phyloP scores from a whole-genome alignment of 2,888 invertebrate species.

The Sinelater perroti region DNA sequence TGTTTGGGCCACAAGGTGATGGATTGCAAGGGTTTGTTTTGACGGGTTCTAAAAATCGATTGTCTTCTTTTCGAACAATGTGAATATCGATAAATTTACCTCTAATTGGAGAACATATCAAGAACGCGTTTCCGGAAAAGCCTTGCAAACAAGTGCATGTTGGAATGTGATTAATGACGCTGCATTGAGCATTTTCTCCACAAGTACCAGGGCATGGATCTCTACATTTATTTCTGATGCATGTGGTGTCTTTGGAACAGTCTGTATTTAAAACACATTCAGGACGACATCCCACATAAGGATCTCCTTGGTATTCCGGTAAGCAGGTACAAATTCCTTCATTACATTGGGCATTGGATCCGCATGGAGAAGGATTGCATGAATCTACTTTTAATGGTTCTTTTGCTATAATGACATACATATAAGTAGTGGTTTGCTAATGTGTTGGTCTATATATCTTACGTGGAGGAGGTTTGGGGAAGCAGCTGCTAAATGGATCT shows the following conservation, averaged over 20 bases:
- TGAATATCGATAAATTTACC: slow-evolving; percentile 63
- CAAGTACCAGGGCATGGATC: slow-evolving; percentile 65
- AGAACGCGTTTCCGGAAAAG: slow-evolving; percentile 61
- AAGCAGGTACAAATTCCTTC: slow-evolving; percentile 58
- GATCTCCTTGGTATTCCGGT: slow-evolving; percentile 57
- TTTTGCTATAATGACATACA: slow-evolving; percentile 55
- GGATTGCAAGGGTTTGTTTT: slow-evolving; percentile 66
- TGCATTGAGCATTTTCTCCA: slow-evolving; percentile 64
- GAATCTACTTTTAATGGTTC: slow-evolving; percentile 43
- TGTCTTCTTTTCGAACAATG: slow-evolving; percentile 31
- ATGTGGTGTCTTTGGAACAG: slow-evolving; percentile 59
- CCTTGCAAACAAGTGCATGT: slow-evolving; percentile 62
- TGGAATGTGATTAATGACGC: slow-evolving; percentile 64
- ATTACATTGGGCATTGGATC: slow-evolving; percentile 55
- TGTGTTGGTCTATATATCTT: too few relatives aligned
- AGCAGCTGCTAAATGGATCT: slow-evolving; percentile 78
- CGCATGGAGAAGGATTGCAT: slow-evolving; percentile 56
- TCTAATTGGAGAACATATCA: slow-evolving; percentile 57
- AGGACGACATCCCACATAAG: slow-evolving; percentile 58
- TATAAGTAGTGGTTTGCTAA: neutral
- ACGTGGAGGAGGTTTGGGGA: slow-evolving; percentile 61
- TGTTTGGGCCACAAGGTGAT: slow-evolving; percentile 73
- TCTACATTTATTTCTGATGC: slow-evolving; percentile 61
- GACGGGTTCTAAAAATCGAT: slow-evolving; percentile 45
- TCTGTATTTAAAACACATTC: slow-evolving; percentile 61